Evolutionary conservation across 2,888 invertebrate genomes (phyloP).

Genomic region (Drosophila anomalata): DNA sequence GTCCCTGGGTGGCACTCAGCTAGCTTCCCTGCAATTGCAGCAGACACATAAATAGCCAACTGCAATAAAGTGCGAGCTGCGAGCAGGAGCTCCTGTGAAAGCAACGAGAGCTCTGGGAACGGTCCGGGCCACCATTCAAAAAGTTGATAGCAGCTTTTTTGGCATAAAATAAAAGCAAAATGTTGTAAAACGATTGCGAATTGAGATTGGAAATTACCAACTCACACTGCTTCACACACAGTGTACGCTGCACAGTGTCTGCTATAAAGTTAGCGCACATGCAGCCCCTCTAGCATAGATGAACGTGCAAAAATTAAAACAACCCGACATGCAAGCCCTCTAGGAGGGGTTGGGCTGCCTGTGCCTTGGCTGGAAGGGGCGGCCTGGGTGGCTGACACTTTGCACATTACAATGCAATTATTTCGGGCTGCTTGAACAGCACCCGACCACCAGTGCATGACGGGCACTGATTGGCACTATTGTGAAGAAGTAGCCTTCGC

Average conservation of each 20-base stretch:
- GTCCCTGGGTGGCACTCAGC: constrained; percentile 71
- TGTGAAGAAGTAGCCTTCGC: constrained; percentile 34
- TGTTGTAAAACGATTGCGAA: constrained; percentile 80
- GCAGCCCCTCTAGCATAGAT: constrained; percentile 37
- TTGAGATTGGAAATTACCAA: constrained; percentile 82
- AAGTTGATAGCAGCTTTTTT: constrained; percentile 63
- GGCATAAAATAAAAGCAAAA: constrained; percentile 77
- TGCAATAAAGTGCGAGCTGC: constrained; percentile 61
- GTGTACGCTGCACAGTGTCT: constrained; percentile 42
- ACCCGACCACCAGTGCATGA: constrained; percentile 50
- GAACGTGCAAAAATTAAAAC: constrained; percentile 74
- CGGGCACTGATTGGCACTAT: constrained; percentile 68
- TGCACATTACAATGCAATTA: constrained; percentile 82
- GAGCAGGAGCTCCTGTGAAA: constrained; percentile 5
- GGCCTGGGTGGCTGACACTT: constrained; percentile 69
- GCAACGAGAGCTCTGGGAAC: constrained; percentile 7
- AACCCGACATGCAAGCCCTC: constrained; percentile 61
- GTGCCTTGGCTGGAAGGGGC: background rate
- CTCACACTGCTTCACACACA: constrained; percentile 49
- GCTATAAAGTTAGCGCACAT: constrained; percentile 18
- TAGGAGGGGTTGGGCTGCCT: constrained; percentile 15
- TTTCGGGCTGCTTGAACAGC: constrained; percentile 76
- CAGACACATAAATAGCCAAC: constrained; percentile 82
- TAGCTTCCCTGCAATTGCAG: constrained; percentile 80
- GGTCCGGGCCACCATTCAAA: constrained; percentile 57